Percentiles rank a stretch among this genome's conserved stretches.
Evolutionary conservation across 2,888 invertebrate species (phyloP).

Genomic region (Sphaerophoria rueppellii): DNA sequence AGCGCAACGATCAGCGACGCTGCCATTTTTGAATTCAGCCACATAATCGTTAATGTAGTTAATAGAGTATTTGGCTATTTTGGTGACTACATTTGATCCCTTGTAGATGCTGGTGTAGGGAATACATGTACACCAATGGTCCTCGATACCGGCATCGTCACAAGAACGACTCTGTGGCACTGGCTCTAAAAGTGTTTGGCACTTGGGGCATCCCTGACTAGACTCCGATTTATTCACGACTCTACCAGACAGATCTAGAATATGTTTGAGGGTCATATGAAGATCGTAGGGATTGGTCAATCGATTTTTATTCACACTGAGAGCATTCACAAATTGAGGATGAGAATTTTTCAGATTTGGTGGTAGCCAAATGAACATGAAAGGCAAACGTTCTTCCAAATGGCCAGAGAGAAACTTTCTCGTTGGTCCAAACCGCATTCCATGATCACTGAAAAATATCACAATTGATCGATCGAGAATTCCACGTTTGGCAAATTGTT

Average conservation of each 20-base stretch:
- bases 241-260: conserved; percentile 84
- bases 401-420: conserved; percentile 87
- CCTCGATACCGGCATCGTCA: conserved; percentile 86
- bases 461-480: conserved; percentile 86
- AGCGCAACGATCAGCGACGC: conserved; percentile 82
- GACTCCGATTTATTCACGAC: conserved; percentile 75
- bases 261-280: conserved; percentile 87
- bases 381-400: conserved; percentile 90
- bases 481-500: conserved; percentile 84
- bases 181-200: conserved; percentile 86
- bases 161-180: conserved; percentile 86
- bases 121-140: conserved; percentile 91
- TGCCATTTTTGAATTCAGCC: conserved; percentile 77
- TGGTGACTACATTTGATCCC: conserved; percentile 83
- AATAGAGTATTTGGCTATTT: conserved; percentile 82
- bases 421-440: conserved; percentile 89
- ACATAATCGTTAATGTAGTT: conserved; percentile 79
- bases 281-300: conserved; percentile 90
- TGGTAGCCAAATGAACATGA: conserved; percentile 88
- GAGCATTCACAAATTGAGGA: conserved; percentile 84
- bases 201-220: conserved; percentile 85
- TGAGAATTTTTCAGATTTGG: conserved; percentile 84
- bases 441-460: conserved; percentile 90
- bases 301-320: conserved; percentile 86
- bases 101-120: conserved; percentile 82